These are phyloP conservation scores for Lophura nycthemera DNA, from an alignment of 2,113 vertebrate genomes.

Conservation along the genomic window DNA sequence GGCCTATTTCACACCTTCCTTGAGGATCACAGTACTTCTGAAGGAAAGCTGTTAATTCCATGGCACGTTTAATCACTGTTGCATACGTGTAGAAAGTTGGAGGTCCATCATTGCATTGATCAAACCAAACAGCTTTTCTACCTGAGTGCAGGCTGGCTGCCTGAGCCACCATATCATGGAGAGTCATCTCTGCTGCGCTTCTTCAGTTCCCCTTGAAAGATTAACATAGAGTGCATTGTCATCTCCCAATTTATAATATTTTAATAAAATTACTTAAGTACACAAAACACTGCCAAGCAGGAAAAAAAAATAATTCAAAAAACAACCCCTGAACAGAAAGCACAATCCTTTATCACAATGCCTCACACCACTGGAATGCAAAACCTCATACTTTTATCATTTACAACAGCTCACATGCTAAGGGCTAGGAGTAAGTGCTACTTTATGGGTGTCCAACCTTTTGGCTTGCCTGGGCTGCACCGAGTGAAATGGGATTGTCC, in stretches of 20 bases:
- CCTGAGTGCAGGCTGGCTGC: conserved; percentile 72
- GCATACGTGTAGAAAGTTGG: conserved; percentile 73
- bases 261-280: accelerated
- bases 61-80: conserved; percentile 61
- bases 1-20: conserved; percentile 77
- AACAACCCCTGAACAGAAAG: not conserved
- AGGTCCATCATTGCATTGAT: conserved; percentile 55
- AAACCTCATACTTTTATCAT: accelerated
- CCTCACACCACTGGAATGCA: accelerated
- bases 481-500: too few relatives aligned
- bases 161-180: conserved; percentile 81
- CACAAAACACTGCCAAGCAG: not conserved
- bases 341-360: not conserved
- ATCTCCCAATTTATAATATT: not conserved
- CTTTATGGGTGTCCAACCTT: too few relatives aligned
- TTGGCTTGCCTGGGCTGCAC: too few relatives aligned
- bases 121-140: conserved; percentile 83
- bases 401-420: not conserved
- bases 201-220: not conserved
- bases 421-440: not conserved
- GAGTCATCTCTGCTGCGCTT: conserved; percentile 59
- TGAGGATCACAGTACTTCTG: conserved; percentile 42
- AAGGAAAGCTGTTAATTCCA: conserved; percentile 78
- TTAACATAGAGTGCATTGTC: not conserved
- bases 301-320: not conserved